phyloP scores from a whole-genome alignment of 2,888 invertebrate species.

The Thera britannica region DNA sequence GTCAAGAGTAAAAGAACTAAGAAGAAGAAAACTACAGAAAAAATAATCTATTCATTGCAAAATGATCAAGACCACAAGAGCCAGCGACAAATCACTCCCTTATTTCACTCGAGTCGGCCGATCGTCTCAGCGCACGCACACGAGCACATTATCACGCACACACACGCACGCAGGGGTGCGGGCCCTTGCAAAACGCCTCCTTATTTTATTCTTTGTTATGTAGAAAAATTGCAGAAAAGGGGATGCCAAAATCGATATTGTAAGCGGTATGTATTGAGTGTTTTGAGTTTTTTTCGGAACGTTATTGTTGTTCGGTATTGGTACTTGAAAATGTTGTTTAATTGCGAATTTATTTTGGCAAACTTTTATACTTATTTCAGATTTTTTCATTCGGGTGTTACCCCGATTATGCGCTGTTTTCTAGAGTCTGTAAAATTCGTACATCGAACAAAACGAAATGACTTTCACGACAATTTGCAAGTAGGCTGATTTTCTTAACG shows the following conservation, averaged over 20 bases:
- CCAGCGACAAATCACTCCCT: constrained; percentile 55
- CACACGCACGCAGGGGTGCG: constrained; percentile 62
- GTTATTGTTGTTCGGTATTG: constrained; percentile 19
- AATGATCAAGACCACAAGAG: constrained; percentile 55
- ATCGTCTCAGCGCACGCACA: constrained; percentile 79
- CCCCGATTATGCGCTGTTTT: too few species aligned
- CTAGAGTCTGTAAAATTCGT: too few species aligned
- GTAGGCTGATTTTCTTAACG: too few species aligned
- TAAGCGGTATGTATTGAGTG: constrained; percentile 67
- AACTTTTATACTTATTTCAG: too few species aligned
- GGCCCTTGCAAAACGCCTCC: constrained; percentile 80
- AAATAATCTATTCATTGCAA: constrained; percentile 1
- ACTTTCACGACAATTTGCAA: too few species aligned
- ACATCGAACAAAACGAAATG: too few species aligned
- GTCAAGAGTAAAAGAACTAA: too few species aligned
- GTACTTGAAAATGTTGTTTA: too few species aligned
- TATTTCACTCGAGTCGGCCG: constrained; percentile 71
- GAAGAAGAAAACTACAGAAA: too few species aligned
- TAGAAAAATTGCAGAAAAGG: constrained; percentile 82
- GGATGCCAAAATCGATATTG: constrained; percentile 81
- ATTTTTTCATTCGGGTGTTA: too few species aligned
- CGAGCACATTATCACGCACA: constrained; percentile 53
- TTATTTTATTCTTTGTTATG: constrained; percentile 84
- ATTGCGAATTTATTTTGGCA: too few species aligned
- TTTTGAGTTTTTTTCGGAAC: constrained; percentile 45